These are phyloP conservation scores for Cricetomys ansorgei DNA, from an alignment of 2,113 vertebrate genomes.

Conservation along the genomic window DNA sequence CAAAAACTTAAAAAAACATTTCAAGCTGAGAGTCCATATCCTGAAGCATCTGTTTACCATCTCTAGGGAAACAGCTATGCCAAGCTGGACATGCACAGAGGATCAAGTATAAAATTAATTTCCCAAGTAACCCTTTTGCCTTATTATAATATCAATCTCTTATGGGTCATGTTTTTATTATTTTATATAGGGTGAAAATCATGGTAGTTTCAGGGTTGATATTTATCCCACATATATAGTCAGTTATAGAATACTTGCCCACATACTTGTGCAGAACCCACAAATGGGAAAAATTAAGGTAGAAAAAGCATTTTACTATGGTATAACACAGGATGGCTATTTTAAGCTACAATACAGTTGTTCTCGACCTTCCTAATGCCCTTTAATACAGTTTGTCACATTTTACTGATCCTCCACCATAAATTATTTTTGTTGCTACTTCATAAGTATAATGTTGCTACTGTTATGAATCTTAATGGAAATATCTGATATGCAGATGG, in stretches of 20 bases:
- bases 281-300: background rate
- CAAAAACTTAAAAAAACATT: background rate
- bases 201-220: background rate
- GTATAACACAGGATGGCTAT: background rate
- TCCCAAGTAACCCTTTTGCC: background rate
- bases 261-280: background rate
- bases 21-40: background rate
- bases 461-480: no score
- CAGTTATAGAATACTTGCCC: background rate
- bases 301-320: background rate
- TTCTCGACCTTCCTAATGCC: no score
- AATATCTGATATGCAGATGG: no score
- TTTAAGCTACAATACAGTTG: background rate
- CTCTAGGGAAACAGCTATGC: rapidly evolving
- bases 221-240: background rate
- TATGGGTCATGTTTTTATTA: background rate
- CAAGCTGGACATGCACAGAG: background rate
- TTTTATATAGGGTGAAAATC: background rate
- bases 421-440: no score
- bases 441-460: no score
- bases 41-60: background rate
- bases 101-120: background rate
- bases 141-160: background rate
- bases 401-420: no score
- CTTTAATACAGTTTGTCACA: no score